Percentiles rank a stretch among this genome's conserved stretches.
phyloP scores from a whole-genome alignment of 2,888 invertebrate species.

The Epistrophella euchroma region DNA sequence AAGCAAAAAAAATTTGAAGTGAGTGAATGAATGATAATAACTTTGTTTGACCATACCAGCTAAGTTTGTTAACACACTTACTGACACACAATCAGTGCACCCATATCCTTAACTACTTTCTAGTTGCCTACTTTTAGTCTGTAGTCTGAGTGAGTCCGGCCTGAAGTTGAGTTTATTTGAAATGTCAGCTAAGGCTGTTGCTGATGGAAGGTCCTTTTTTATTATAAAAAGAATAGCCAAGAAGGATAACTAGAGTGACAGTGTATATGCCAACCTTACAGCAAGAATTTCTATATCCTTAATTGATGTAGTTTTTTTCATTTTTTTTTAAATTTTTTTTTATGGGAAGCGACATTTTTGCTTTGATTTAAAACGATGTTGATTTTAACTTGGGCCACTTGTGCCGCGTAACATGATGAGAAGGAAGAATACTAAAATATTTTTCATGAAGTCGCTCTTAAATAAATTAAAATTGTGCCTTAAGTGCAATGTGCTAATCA shows the following conservation, averaged over 20 bases:
- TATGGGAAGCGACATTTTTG: constrained; percentile 18
- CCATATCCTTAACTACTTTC: constrained; percentile 45
- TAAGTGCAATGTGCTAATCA: constrained; percentile 43
- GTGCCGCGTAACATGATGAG: background rate
- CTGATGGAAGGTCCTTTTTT: constrained; percentile 58
- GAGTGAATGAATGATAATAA: constrained; percentile 42
- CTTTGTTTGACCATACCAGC: constrained; percentile 61
- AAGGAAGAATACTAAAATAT: constrained; percentile 34
- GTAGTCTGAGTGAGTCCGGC: background rate
- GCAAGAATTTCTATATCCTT: background rate
- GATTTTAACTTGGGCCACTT: constrained; percentile 1
- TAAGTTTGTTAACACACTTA: constrained; percentile 56
- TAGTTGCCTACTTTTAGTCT: constrained; percentile 33
- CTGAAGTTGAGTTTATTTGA: constrained; percentile 37
- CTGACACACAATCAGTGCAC: constrained; percentile 52
- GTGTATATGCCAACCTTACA: background rate
- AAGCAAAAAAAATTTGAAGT: constrained; percentile 17
- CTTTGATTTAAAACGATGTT: constrained; percentile 24
- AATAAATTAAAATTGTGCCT: constrained; percentile 38
- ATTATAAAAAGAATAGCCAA: constrained; percentile 56
- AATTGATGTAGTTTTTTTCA: constrained; percentile 35
- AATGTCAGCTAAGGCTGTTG: constrained; percentile 62
- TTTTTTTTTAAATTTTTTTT: background rate
- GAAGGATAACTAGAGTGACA: constrained; percentile 14
- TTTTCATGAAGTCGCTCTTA: background rate